Base-by-base conservation (phyloP, 1,140 invertebrate genomes). In the Drosophila pseudoananassae region DNA sequence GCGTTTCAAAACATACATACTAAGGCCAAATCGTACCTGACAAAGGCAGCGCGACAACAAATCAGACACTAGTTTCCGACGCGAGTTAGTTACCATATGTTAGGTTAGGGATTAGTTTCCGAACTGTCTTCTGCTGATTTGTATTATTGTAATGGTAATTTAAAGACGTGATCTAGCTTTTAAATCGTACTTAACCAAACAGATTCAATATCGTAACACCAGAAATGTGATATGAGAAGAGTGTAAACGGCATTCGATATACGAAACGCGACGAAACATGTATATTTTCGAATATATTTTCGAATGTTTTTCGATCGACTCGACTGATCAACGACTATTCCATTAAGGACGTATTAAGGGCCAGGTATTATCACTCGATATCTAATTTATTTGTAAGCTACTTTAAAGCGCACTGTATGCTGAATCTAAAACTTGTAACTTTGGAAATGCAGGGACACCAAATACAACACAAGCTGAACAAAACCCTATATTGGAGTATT, bases 401-500 rank as follows among this genome's bases (percentile, higher is more conserved):
- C 10, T 3, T 33, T 27, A 14, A 5, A 47, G 53, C 55, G 61
- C 57, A 65, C 61, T 65, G 43, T 38, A 33, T 10, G 20, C 59
- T 25, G 9, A 23, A 20, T 20, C 2, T 27, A 29, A 7, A 4
- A 36, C 10, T 36, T 36, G 33, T 36, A 36, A 36, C 12, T 36
- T 14, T 33, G 15, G 38, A 45, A 27, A 54, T n/a, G 66, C 60
- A 68, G 60, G 64, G 49, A 65, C 60, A 56, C 2, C 40, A 43
- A 57, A 43, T 27, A 36, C 25, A 65, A 54, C 47, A 38, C 15
- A 46, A 46, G 10, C 8, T 20, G 9, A 46, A 46, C 17, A 20
- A 17, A 46, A 43, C 38, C 38, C 5, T 7, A 27, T 25, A 2
- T 2, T 17, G 14, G 14, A n/a, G n/a, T n/a, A n/a, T n/a, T 59